Conservation (phyloP, 2,113 vertebrate genomes). For the Pelobates fuscus region DNA sequence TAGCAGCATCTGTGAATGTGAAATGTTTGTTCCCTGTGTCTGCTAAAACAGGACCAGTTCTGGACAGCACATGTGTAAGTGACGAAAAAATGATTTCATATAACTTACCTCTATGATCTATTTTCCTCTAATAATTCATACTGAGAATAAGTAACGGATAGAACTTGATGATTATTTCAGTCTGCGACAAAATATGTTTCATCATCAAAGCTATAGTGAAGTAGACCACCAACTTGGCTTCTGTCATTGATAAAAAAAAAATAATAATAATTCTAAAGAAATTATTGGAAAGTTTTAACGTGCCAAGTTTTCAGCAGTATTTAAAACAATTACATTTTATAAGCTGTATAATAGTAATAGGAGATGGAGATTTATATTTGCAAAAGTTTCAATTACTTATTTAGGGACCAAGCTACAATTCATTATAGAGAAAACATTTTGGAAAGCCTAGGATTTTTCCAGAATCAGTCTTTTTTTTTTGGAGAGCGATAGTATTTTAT, state of each 20-base stretch:
- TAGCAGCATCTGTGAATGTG: conserved; percentile 97
- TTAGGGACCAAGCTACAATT: no score
- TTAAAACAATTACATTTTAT: background rate
- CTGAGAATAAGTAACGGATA: conserved; percentile 77
- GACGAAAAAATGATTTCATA: conserved; percentile 89
- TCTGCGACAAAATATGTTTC: conserved; percentile 65
- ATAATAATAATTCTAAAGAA: conserved; percentile 63
- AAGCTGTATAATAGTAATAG: background rate
- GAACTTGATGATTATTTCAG: conserved; percentile 71
- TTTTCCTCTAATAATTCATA: conserved; percentile 84
- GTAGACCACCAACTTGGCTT: conserved; percentile 55
- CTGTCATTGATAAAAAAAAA: conserved; percentile 53
- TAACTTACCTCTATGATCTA: conserved; percentile 86
- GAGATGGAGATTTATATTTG: background rate
- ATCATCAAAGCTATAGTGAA: conserved; percentile 47
- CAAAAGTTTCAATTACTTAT: no score
- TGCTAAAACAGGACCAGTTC: conserved; percentile 79
- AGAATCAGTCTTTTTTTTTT: no score
- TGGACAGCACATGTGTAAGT: conserved; percentile 95
- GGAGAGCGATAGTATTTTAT: conserved; percentile 1
- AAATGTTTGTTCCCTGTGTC: conserved; percentile 86
- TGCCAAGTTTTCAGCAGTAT: background rate
- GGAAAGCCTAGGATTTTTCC: no score
- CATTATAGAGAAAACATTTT: no score
- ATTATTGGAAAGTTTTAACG: conserved; percentile 8